These are phyloP conservation scores for Dendrolimus pini DNA, from an alignment of 2,888 invertebrate species.

Conservation along the genomic window DNA sequence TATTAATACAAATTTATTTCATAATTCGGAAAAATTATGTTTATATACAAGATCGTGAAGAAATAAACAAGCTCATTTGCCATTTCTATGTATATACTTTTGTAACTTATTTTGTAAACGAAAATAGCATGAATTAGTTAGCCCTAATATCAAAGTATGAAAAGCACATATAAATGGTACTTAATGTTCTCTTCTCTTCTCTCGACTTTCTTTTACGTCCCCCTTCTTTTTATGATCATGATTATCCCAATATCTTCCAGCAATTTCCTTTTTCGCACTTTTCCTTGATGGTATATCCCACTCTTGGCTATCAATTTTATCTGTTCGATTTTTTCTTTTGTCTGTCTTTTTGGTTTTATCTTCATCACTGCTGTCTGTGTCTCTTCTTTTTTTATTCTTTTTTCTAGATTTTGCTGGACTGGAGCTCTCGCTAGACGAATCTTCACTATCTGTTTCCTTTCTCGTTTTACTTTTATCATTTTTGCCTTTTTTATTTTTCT, in stretches of 20 bases:
- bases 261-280: slow-evolving; percentile 17
- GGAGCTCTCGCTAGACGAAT: slow-evolving; percentile 1
- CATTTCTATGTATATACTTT: too few species aligned
- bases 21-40: too few species aligned
- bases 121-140: too few species aligned
- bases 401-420: slow-evolving; percentile 10
- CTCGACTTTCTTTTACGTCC: slow-evolving; percentile 10
- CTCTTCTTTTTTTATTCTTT: slow-evolving; percentile 11
- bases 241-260: slow-evolving; percentile 32
- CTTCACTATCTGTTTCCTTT: slow-evolving; percentile 8
- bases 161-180: not conserved
- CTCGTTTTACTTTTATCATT: slow-evolving; percentile 4
- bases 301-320: not conserved
- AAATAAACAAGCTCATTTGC: too few species aligned
- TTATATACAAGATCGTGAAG: too few species aligned
- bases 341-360: slow-evolving; percentile 5
- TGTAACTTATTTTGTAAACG: too few species aligned
- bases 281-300: slow-evolving; percentile 7
- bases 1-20: too few species aligned
- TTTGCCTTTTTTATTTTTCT: slow-evolving; percentile 6
- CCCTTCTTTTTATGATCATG: slow-evolving; percentile 17
- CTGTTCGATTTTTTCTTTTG: slow-evolving; percentile 1
- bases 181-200: slow-evolving; percentile 11
- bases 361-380: slow-evolving; percentile 6
- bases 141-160: too few species aligned